phyloP scores from a whole-genome alignment of 1,140 invertebrate genomes.

The Papilio xuthus region DNA sequence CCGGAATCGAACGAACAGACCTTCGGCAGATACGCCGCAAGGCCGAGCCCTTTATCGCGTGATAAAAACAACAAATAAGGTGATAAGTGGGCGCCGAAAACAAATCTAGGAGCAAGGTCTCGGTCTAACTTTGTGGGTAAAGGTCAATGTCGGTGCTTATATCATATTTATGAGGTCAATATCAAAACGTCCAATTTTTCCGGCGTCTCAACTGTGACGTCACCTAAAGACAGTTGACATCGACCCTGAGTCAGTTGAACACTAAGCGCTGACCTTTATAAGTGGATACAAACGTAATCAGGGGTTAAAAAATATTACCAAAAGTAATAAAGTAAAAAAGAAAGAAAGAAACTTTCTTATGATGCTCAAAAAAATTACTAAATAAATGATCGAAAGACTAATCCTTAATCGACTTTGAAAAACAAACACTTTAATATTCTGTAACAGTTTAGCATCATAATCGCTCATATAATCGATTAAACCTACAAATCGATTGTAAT shows the following conservation, averaged over 20 bases:
- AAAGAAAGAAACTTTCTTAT: background rate
- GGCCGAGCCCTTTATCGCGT: conserved; percentile 70
- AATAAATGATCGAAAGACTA: background rate
- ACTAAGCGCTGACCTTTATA: background rate
- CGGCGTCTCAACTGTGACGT: conserved; percentile 31
- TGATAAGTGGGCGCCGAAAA: conserved; percentile 60
- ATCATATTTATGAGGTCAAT: conserved; percentile 45
- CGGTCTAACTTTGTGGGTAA: conserved; percentile 68
- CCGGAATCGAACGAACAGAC: conserved; percentile 62
- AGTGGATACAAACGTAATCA: background rate
- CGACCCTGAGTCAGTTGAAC: background rate
- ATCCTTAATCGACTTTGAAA: background rate
- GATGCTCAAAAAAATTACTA: background rate
- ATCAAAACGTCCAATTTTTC: conserved; percentile 58
- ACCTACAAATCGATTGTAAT: background rate
- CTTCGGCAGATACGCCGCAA: conserved; percentile 59
- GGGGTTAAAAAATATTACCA: background rate
- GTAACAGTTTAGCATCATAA: background rate
- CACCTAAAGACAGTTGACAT: background rate
- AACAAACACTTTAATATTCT: background rate
- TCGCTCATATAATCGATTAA: background rate
- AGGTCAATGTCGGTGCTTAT: conserved; percentile 66
- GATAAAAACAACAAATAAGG: conserved; percentile 55
- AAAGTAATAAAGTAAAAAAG: background rate
- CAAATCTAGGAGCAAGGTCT: conserved; percentile 60